These are phyloP conservation scores for Panthera leo DNA, from an alignment of 2,113 vertebrate species.

Conservation along the genomic window DNA sequence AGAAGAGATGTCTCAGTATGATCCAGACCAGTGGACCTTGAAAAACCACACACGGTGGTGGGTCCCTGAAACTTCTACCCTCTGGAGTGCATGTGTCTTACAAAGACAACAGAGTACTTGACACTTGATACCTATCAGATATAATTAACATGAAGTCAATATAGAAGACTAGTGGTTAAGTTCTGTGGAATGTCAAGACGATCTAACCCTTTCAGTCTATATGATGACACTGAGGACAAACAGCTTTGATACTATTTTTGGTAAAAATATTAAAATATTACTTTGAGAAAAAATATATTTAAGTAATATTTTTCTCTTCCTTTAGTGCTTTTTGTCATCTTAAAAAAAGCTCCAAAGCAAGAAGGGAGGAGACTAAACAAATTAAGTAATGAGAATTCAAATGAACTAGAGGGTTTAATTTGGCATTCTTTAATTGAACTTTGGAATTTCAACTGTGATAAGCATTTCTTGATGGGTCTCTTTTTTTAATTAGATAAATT, in stretches of 20 bases:
- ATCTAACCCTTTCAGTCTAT: neutral
- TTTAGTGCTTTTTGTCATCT: neutral
- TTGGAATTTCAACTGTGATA: neutral
- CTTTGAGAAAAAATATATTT: neutral
- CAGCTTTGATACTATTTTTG: neutral
- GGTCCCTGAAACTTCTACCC: neutral
- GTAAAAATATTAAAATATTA: neutral
- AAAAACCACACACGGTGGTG: neutral
- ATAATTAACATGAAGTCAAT: neutral
- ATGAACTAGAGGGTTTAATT: neutral
- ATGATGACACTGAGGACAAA: neutral
- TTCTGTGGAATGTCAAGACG: too few relatives aligned
- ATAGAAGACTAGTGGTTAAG: rapidly evolving
- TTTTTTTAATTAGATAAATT: neutral
- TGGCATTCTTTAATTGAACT: neutral
- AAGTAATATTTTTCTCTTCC: neutral
- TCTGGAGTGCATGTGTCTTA: neutral
- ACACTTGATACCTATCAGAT: neutral
- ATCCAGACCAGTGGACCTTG: neutral
- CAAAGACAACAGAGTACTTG: neutral
- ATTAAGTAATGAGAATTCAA: neutral
- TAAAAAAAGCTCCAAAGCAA: neutral
- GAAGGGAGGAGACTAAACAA: neutral
- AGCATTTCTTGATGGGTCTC: neutral
- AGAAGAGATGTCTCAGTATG: rapidly evolving